Base-by-base conservation (phyloP, 2,113 vertebrate species). In the Stomatorhinus ivindoensis region DNA sequence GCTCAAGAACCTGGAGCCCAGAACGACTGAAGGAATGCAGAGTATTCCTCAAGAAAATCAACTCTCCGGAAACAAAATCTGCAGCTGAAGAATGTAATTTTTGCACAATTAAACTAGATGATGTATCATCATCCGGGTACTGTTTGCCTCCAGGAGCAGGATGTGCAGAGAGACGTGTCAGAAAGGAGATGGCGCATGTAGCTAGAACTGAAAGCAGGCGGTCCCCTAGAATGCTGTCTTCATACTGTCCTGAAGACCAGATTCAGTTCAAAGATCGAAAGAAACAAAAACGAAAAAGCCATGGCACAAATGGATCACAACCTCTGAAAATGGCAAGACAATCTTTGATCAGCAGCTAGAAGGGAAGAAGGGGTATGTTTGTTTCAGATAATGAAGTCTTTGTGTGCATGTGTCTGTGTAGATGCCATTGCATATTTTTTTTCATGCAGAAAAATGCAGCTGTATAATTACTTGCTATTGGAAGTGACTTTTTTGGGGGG, bases 11-110 rank as follows among this genome's bases (percentile, higher is more conserved):
- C 76, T 98, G 97, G 97, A 97, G 94, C 94, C 93, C 96, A 88
- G 96, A 97, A 95, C 96, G 93, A 31, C 96, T 99, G 92, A 98
- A 97, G 94, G 97, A 99, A 89, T 99, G 98, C 92, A 96, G 97
- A 84, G 98, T 99, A 94, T 99, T 98, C 96, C 94, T 99, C 92
- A 98, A 96, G 92, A 99, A 99, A 94, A 96, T 99, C 92, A 97
- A 97, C 93, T 96, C 96, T 89, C 94, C 97, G 88, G 96, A 97
- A 93, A 95, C 95, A 89, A 95, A 96, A 90, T 94, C 93, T 2
- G 46, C 91, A 13, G 93, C 89, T 89, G 92, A 95, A 90, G 94
- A 95, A 90, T 94, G 91, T 91, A 93, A 95, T 92, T 94, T 94
- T 89, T 95, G 95, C 84, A 95, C 95, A 85, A 95, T 96, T 91